Base-by-base conservation (phyloP, 23 tunicate genomes). In the Ascidia mentula region DNA sequence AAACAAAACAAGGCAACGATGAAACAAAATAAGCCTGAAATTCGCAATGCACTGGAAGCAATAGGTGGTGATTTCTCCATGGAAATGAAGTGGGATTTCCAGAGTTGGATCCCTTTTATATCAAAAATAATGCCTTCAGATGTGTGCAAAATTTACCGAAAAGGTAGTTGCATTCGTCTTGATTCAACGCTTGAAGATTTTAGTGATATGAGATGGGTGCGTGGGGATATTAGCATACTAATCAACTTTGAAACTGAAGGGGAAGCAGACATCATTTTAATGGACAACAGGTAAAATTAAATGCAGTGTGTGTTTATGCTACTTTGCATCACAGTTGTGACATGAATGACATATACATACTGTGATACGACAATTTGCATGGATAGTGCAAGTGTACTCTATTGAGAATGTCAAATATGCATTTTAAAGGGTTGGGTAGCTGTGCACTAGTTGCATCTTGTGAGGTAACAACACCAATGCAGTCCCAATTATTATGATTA, bases 101-200 rank as follows among this genome's bases (percentile, higher is more conserved):
- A 84, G 46, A 88, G 93, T 79, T 93, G 98, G 98, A 53, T 93
- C 22, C 98, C 98, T 8, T 93, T 93, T 80, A 94, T 93, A 34
- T 93, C 98, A 37, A 85, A 83, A 33, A 78, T 93, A 36, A 38
- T 93, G 45, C 98, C 98, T 18, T 88, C 98, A 1, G 98, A 93
- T 45, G 75, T 73, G 37, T 93, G 98, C 40, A 45, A 72, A 34
- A 84, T 93, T 22, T 93, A 88, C 72, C 70, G 89, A 32, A 71
- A 74, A 30, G 98, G 93, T 12, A 84, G 59, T 37, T 59, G 60
- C 20, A 60, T 93, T 6, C 79, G 98, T 24, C 84, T 93, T 89
- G 90, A 93, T 69, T 93, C 98, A 20, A 93, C 98, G 7, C 65
- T 93, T 22, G 93, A 87, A 74, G 98, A 93, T 78, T 93, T 93